phyloP scores from a whole-genome alignment of 2,113 vertebrate genomes.

The Albula glossodonta region DNA sequence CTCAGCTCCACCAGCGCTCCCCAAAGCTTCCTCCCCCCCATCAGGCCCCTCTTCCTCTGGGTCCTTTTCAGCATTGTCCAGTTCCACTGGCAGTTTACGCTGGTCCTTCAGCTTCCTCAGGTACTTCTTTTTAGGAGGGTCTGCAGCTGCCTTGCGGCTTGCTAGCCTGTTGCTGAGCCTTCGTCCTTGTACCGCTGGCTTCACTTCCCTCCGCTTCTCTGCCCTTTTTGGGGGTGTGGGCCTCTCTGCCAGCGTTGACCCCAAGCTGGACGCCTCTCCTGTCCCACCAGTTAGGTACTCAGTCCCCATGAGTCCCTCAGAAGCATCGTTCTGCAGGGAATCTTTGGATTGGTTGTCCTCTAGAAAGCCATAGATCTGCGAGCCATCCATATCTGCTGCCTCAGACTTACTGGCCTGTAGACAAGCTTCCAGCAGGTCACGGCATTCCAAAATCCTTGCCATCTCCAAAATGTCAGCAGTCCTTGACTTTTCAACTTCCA shows the following conservation, averaged over 20 bases:
- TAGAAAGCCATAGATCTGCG: neutral
- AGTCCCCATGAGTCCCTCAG: neutral
- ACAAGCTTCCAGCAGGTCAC: constrained; percentile 81
- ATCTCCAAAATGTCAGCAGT: constrained; percentile 78
- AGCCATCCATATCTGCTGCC: constrained; percentile 34
- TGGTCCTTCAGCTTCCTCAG: constrained; percentile 65
- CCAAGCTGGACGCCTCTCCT: neutral
- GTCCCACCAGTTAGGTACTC: neutral
- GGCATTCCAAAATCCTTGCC: constrained; percentile 83
- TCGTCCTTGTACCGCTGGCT: constrained; percentile 57
- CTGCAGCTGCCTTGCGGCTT: constrained; percentile 75
- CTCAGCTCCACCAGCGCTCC: neutral
- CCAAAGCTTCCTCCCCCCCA: neutral
- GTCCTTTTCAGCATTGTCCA: constrained; percentile 1
- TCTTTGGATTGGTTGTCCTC: neutral
- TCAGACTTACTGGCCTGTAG: constrained; percentile 55
- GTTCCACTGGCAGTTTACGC: constrained; percentile 51
- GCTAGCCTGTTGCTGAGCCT: constrained; percentile 72
- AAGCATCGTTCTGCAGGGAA: neutral
- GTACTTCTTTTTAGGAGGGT: constrained; percentile 75
- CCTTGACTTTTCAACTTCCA: constrained; percentile 77
- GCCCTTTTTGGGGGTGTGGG: constrained; percentile 39
- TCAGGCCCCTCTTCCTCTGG: constrained; percentile 12
- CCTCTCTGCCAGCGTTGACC: constrained; percentile 2
- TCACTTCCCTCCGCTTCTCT: constrained; percentile 60